These are phyloP conservation scores for Potamarius usumacintae DNA, from an alignment of 2,113 vertebrate species.

Conservation along the genomic window DNA sequence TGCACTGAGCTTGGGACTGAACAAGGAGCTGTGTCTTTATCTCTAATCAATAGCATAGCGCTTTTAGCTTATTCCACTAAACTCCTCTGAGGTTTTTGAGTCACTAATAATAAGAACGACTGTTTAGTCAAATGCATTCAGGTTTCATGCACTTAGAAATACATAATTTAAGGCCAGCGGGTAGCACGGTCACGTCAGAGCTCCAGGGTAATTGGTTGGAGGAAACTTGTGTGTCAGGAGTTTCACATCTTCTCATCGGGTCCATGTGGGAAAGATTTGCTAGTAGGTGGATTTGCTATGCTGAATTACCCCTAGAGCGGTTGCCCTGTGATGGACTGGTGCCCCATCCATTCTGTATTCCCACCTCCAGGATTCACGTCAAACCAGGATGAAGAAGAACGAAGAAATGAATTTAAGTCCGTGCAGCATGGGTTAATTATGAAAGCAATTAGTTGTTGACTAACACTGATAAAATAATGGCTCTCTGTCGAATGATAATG, in stretches of 20 bases:
- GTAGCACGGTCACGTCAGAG: no score
- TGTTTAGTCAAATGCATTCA: background rate
- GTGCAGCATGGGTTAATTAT: background rate
- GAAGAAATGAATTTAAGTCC: background rate
- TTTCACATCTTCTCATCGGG: background rate
- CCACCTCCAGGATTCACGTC: background rate
- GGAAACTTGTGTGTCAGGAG: background rate
- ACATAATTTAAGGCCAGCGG: background rate
- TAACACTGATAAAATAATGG: background rate
- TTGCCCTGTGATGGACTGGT: constrained; percentile 4
- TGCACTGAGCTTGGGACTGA: constrained; percentile 10
- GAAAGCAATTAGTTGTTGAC: background rate
- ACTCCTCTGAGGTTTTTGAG: constrained; percentile 6
- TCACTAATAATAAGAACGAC: constrained; percentile 9
- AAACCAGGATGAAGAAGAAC: background rate
- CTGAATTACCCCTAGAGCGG: background rate
- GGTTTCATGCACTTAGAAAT: background rate
- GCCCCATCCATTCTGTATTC: background rate
- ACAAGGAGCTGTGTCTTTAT: background rate
- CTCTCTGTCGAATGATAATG: no score
- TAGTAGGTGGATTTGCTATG: background rate
- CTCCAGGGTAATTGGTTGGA: background rate
- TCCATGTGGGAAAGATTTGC: background rate
- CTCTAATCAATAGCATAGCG: constrained; percentile 23
- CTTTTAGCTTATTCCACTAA: constrained; percentile 26